Conservation (phyloP, 2,113 vertebrate species). For the Tautogolabrus adspersus region DNA sequence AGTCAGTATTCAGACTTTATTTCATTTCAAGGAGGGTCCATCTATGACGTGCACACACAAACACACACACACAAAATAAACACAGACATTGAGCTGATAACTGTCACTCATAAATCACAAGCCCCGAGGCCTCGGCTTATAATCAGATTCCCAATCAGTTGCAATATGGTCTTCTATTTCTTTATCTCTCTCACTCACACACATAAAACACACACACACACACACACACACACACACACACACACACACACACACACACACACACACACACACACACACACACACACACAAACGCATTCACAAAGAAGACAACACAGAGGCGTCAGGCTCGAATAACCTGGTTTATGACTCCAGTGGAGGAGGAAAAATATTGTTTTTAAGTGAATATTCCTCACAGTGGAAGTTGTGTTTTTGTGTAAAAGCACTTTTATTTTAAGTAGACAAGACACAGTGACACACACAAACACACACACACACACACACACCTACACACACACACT, state of each 20-base stretch:
- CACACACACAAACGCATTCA: slow-evolving; percentile 11
- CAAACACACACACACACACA: slow-evolving; percentile 7
- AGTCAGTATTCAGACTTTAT: slow-evolving; percentile 74
- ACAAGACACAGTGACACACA: slow-evolving; percentile 2
- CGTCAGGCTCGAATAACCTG: slow-evolving; percentile 17
- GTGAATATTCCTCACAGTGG: slow-evolving; percentile 23
- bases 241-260: slow-evolving; percentile 11
- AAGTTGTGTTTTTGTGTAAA: slow-evolving; percentile 16
- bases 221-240: background rate
- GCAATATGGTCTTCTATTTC: slow-evolving; percentile 49
- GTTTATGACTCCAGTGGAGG: background rate
- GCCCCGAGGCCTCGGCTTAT: slow-evolving; percentile 23
- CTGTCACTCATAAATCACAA: slow-evolving; percentile 66
- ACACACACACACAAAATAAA: slow-evolving; percentile 17
- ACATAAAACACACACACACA: no score
- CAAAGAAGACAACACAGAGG: slow-evolving; percentile 5
- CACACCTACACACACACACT: background rate
- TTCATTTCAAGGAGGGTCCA: slow-evolving; percentile 63
- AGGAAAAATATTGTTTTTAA: background rate
- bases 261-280: slow-evolving; percentile 11
- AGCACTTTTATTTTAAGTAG: background rate
- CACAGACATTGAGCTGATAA: slow-evolving; percentile 43
- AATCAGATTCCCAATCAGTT: slow-evolving; percentile 58
- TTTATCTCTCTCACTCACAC: background rate
- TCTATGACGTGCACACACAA: background rate